Conservation (phyloP, 1,140 invertebrate species). For the Nasonia longicornis region DNA sequence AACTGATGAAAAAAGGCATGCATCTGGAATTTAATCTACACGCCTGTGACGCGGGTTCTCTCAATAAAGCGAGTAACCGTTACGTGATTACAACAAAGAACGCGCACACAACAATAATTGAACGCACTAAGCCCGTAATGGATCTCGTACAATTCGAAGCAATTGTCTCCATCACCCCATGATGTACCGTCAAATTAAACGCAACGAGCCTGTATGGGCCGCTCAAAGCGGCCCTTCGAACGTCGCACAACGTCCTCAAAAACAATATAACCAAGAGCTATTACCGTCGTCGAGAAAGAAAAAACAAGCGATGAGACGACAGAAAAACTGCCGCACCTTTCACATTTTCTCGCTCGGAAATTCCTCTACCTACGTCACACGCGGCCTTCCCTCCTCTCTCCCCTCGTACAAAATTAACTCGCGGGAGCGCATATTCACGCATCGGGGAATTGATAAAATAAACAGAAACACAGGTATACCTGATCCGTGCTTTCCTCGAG, state of each 20-base stretch:
- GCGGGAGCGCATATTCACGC: too few relatives aligned
- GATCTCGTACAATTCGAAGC: background rate
- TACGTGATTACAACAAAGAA: background rate
- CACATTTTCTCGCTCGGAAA: background rate
- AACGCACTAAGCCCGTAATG: background rate
- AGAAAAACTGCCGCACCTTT: background rate
- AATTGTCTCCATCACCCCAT: background rate
- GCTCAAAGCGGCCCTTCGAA: background rate
- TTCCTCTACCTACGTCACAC: background rate
- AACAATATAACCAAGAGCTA: background rate
- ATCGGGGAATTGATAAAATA: too few relatives aligned
- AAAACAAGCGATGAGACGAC: background rate
- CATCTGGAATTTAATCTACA: too few relatives aligned
- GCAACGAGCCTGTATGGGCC: background rate
- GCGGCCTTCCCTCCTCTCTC: background rate
- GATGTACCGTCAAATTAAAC: background rate
- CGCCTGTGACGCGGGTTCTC: background rate
- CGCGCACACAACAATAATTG: background rate
- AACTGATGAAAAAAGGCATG: too few relatives aligned
- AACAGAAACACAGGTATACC: conserved; percentile 48
- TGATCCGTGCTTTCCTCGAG: conserved; percentile 57
- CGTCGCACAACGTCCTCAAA: too few relatives aligned
- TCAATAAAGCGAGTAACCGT: background rate
- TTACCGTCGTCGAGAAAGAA: background rate
- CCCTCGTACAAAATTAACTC: too few relatives aligned